Evolutionary conservation across 2,113 vertebrate genomes (phyloP).

Genomic region (Grus americana): DNA sequence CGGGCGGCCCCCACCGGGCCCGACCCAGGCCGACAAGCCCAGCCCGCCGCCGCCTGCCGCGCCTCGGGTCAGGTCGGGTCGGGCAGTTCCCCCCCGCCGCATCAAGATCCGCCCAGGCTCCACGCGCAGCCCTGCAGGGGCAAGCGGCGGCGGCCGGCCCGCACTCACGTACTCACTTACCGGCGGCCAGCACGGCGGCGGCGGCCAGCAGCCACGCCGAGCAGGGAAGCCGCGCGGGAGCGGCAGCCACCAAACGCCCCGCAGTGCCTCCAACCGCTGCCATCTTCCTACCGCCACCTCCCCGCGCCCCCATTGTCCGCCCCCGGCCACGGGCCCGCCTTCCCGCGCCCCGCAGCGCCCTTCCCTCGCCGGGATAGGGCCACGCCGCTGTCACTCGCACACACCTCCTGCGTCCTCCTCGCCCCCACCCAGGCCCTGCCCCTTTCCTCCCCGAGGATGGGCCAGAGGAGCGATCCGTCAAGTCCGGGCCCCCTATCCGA

Average conservation of each 20-base stretch:
- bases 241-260: background rate
- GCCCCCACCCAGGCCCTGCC: background rate
- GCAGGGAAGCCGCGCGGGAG: background rate
- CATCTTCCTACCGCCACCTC: background rate
- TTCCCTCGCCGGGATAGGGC: background rate
- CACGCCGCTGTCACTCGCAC: background rate
- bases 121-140: background rate
- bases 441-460: background rate
- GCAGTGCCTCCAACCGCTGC: background rate
- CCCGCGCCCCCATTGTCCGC: background rate
- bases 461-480: background rate
- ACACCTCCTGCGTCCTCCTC: background rate
- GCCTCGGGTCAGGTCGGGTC: background rate
- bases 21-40: no score
- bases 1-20: background rate
- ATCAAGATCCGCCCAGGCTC: background rate
- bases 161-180: background rate
- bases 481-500: rapidly evolving
- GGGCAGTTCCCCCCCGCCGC: background rate
- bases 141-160: background rate
- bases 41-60: background rate
- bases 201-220: slow-evolving; percentile 4
- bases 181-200: background rate
- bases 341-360: background rate
- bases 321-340: background rate